Conservation (phyloP, 2,888 invertebrate species). For the Oasisia sp. region DNA sequence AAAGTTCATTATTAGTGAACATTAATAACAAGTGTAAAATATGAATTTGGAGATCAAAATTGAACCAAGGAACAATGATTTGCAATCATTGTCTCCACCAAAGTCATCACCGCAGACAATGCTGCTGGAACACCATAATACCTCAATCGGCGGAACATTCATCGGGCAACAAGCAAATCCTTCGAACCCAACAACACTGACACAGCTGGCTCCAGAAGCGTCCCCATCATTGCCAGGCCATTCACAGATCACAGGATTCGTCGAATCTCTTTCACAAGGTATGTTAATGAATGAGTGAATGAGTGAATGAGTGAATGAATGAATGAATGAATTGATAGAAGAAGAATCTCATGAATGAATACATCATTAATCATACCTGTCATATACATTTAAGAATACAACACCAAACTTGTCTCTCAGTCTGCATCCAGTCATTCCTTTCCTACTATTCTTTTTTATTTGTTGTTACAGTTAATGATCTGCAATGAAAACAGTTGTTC, state of each 20-base stretch:
- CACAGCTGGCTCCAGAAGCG: not conserved
- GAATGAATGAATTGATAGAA: not conserved
- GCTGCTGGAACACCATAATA: not conserved
- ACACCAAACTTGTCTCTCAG: not conserved
- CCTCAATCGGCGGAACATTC: not conserved
- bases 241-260: not conserved
- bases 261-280: not conserved
- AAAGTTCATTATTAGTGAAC: not conserved
- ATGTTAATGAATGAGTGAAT: not conserved
- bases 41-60: slow-evolving; percentile 10
- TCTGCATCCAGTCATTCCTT: not conserved
- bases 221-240: not conserved
- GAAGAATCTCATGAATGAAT: not conserved
- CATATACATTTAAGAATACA: not conserved
- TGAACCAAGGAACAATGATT: not conserved
- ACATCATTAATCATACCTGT: not conserved
- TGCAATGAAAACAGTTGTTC: too few relatives aligned
- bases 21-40: not conserved
- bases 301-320: not conserved
- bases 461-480: not conserved
- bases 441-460: not conserved
- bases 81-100: slow-evolving; percentile 3
- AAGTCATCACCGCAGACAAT: not conserved
- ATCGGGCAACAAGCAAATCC: not conserved
- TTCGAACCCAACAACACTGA: not conserved